phyloP scores from a whole-genome alignment of 2,888 invertebrate genomes.

The Scaeva pyrastri region DNA sequence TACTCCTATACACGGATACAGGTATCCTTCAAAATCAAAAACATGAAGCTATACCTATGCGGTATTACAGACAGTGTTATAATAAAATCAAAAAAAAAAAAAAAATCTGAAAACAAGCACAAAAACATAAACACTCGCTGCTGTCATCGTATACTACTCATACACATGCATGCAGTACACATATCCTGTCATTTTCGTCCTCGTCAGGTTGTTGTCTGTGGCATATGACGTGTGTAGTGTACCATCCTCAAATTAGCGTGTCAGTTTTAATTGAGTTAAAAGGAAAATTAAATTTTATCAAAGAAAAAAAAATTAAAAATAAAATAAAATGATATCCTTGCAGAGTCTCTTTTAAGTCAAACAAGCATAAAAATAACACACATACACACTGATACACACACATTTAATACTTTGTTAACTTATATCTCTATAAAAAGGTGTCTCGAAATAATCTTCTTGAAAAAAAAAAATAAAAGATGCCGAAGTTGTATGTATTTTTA shows the following conservation, averaged over 20 bases:
- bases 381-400: neutral
- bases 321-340: neutral
- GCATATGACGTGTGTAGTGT: constrained; percentile 45
- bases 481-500: constrained; percentile 15
- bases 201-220: constrained; percentile 16
- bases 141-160: neutral
- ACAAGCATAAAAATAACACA: constrained; percentile 14
- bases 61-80: neutral
- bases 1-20: too few relatives aligned
- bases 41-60: too few relatives aligned
- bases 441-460: constrained; percentile 17
- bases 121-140: constrained; percentile 26
- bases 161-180: too few relatives aligned
- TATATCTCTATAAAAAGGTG: constrained; percentile 17
- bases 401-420: constrained; percentile 1
- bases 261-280: constrained; percentile 70
- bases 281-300: constrained; percentile 47
- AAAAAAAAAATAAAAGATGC: constrained; percentile 11
- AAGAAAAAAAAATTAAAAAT: neutral
- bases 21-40: constrained; percentile 31
- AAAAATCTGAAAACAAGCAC: constrained; percentile 48
- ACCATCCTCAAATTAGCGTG: constrained; percentile 60
- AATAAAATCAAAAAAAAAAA: neutral
- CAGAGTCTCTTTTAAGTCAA: neutral
- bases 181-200: constrained; percentile 18